Conservation (phyloP, 1,140 invertebrate genomes). For the Zaprionus nigranus region DNA sequence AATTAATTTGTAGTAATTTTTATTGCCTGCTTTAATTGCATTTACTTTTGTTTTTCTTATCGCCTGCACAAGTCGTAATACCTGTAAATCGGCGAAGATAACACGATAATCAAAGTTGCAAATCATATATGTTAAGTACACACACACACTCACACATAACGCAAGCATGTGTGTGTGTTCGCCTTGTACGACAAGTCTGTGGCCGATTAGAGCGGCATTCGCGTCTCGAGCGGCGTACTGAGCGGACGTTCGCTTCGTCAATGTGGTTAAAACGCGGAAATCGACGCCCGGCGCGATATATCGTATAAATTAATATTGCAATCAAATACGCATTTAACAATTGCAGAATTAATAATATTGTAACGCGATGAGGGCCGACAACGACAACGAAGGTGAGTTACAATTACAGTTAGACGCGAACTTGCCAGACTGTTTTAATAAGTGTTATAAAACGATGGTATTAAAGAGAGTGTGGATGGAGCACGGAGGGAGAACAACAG, state of each 20-base stretch:
- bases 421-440: not conserved
- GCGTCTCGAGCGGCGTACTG: slow-evolving; percentile 57
- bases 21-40: slow-evolving; percentile 12
- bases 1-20: slow-evolving; percentile 14
- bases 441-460: not conserved
- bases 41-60: slow-evolving; percentile 32
- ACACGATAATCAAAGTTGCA: slow-evolving; percentile 54
- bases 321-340: slow-evolving; percentile 2
- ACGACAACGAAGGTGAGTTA: slow-evolving; percentile 51
- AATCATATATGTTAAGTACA: slow-evolving; percentile 45
- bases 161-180: not conserved
- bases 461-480: not conserved
- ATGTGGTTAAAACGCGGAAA: slow-evolving; percentile 39
- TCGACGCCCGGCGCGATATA: slow-evolving; percentile 12
- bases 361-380: slow-evolving; percentile 50
- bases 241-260: slow-evolving; percentile 43
- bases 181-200: slow-evolving; percentile 3
- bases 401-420: not conserved
- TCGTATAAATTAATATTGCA: not conserved
- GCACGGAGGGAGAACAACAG: not conserved
- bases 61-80: slow-evolving; percentile 13
- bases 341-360: not conserved
- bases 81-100: slow-evolving; percentile 51
- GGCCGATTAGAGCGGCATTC: slow-evolving; percentile 54
- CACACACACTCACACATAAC: not conserved